Base-by-base conservation (phyloP, 2,888 invertebrate genomes). In the Microchrysa polita region DNA sequence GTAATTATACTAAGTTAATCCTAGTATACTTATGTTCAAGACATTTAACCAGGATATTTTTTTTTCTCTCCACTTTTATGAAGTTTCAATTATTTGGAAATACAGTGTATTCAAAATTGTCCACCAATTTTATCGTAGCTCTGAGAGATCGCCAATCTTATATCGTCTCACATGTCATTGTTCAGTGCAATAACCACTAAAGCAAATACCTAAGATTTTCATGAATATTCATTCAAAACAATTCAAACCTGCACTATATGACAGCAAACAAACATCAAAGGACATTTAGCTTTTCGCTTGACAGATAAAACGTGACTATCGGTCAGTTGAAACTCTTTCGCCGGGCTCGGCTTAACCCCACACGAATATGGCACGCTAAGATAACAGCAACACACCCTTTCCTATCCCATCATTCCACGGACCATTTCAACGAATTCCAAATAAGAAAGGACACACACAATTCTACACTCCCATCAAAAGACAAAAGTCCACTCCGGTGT, bases 281-380 rank as follows among this genome's bases (percentile, higher is more conserved):
- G 20, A 40, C 20, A 57, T 57, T 69, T 55, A 20, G 69, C 69
- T 57, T 69, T 57, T 42, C 57, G 18, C 12, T 14, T 69, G 69
- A 69, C 69, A 69, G 52, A 53, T 27, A 48, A 18, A 57, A 69
- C 69, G 69, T 69, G 69, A 55, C 69, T 69, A 69, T 69, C 69
- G 55, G 69, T 40, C 55, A 69, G 52, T 57, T 55, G 69, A 55
- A 34, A 69, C 57, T 69, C 69, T 69, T 69, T 69, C 55, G 40
- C 40, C 61, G n/a, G 42, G n/a, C n/a, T 42, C 16, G 20, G 12
- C 34, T 40, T 16, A 69, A 69, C 69, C 69, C 69, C 52, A 55
- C 48, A 22, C 40, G 18, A 69, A 23, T 34, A 34, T 67, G 69
- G 14, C 34, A 16, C 69, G 57, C 42, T 40, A 27, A 69, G 69